These are phyloP conservation scores for Crotalus horridus DNA, from an alignment of 2,113 vertebrate species.

Conservation along the genomic window DNA sequence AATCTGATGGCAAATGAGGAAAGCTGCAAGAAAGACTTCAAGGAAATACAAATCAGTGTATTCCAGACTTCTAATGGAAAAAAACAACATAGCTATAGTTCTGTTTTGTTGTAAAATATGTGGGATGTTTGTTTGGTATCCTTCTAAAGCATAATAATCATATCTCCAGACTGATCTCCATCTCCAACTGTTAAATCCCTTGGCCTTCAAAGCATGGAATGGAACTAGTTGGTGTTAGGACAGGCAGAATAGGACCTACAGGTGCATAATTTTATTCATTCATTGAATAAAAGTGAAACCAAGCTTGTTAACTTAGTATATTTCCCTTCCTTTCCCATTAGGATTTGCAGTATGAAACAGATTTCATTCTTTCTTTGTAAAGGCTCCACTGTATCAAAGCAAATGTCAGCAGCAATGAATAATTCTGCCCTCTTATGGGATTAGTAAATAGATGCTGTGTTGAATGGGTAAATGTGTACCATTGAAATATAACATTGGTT, in stretches of 20 bases:
- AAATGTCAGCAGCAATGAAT: conserved; percentile 15
- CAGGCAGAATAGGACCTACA: not conserved
- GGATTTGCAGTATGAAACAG: not conserved
- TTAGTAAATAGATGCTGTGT: conserved; percentile 17
- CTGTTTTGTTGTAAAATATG: not conserved
- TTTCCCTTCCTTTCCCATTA: not conserved
- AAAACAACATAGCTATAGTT: not conserved
- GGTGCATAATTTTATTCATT: not conserved
- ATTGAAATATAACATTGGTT: conserved; percentile 25
- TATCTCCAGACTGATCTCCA: not conserved
- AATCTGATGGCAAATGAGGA: not conserved
- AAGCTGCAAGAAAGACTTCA: not conserved
- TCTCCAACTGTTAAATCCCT: not conserved
- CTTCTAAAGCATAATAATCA: no score
- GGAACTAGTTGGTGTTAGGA: not conserved
- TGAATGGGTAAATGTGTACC: conserved; percentile 13
- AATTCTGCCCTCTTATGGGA: conserved; percentile 11
- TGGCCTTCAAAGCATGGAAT: not conserved
- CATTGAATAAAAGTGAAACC: not conserved
- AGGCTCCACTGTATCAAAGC: not conserved
- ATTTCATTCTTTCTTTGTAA: not conserved
- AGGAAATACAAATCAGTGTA: not conserved
- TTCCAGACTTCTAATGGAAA: not conserved
- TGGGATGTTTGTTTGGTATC: not conserved
- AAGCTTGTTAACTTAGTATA: not conserved